Conservation (phyloP, 2,888 invertebrate genomes). For the Pedicia rivosa region DNA sequence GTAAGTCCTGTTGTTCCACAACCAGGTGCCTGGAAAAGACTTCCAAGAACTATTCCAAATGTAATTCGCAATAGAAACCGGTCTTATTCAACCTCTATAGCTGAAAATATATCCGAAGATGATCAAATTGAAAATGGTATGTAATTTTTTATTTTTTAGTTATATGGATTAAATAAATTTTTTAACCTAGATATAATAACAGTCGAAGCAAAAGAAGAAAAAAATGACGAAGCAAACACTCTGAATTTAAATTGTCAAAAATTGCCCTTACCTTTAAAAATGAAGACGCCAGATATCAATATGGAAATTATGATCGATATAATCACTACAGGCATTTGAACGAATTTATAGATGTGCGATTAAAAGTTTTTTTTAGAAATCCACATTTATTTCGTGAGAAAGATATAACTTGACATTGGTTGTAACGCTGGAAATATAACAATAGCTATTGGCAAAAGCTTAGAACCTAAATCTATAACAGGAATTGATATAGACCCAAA, state of each 20-base stretch:
- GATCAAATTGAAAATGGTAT: slow-evolving; percentile 13
- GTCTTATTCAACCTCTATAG: slow-evolving; percentile 31
- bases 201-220: too few species aligned
- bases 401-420: slow-evolving; percentile 89
- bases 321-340: slow-evolving; percentile 86
- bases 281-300: slow-evolving; percentile 70
- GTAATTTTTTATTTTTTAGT: too few species aligned
- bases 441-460: slow-evolving; percentile 72
- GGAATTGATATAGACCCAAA: slow-evolving; percentile 92
- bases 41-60: slow-evolving; percentile 26
- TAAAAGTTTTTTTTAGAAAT: slow-evolving; percentile 64
- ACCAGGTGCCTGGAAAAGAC: slow-evolving; percentile 68
- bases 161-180: too few species aligned
- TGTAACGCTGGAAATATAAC: slow-evolving; percentile 96
- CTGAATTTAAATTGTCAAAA: too few species aligned
- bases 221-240: too few species aligned
- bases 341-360: slow-evolving; percentile 64
- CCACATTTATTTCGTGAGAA: slow-evolving; percentile 73
- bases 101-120: slow-evolving; percentile 32
- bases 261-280: too few species aligned
- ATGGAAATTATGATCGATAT: slow-evolving; percentile 94
- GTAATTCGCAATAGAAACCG: slow-evolving; percentile 19
- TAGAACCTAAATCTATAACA: slow-evolving; percentile 67
- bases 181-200: too few species aligned
- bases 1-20: slow-evolving; percentile 86